Evolutionary conservation across 2,113 vertebrate genomes (phyloP).

Genomic region (rabbit (Oryctolagus cuniculus)): mOryCun1.1 NC_091453.1:6615001-6615500

Average conservation of each 20-base stretch:
- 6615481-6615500: slow-evolving; percentile 32
- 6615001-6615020: not conserved
- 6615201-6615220: slow-evolving; percentile 36
- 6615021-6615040: not conserved
- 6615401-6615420: slow-evolving; percentile 54
- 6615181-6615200: slow-evolving; percentile 42
- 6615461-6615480: slow-evolving; percentile 52
- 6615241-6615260: slow-evolving; percentile 37
- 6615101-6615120: no score
- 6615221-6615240: slow-evolving; percentile 31
- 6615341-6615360: slow-evolving; percentile 60
- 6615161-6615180: slow-evolving; percentile 24
- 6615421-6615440: slow-evolving; percentile 43
- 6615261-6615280: slow-evolving; percentile 60
- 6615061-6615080: no score
- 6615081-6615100: no score
- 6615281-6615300: slow-evolving; percentile 46
- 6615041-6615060: no score
- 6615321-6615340: slow-evolving; percentile 53
- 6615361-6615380: slow-evolving; percentile 47
- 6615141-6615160: slow-evolving; percentile 18
- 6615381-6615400: slow-evolving; percentile 53
- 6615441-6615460: slow-evolving; percentile 36
- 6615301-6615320: slow-evolving; percentile 61
- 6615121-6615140: not conserved